These are phyloP conservation scores for Argopecten irradians DNA, from an alignment of 1,140 invertebrate species.

Conservation along the genomic window DNA sequence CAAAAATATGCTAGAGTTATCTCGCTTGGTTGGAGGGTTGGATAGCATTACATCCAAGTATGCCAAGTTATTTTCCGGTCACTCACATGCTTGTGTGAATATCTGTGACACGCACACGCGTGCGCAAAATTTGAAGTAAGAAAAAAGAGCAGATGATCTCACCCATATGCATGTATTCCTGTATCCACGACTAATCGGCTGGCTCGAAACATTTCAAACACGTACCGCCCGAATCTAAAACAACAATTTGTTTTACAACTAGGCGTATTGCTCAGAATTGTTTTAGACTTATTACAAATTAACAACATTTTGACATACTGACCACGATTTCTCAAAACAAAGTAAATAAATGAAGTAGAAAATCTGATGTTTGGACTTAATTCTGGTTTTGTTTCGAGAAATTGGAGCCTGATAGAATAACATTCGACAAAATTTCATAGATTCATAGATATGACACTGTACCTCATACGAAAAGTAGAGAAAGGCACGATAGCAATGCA, in stretches of 20 bases:
- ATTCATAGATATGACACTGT: too few relatives aligned
- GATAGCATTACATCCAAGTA: too few relatives aligned
- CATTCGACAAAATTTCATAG: too few relatives aligned
- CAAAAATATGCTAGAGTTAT: too few relatives aligned
- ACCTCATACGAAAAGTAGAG: too few relatives aligned
- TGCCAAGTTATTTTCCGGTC: too few relatives aligned
- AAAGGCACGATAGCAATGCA: too few relatives aligned
- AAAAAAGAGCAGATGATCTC: conserved; percentile 19
- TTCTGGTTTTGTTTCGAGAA: too few relatives aligned
- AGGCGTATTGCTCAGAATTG: not conserved
- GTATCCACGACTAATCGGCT: conserved; percentile 77
- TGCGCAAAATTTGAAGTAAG: not conserved
- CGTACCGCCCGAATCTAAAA: conserved; percentile 70
- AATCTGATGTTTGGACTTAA: not conserved
- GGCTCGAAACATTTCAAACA: conserved; percentile 75
- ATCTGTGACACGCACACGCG: not conserved
- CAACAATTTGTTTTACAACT: not conserved
- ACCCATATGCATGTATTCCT: conserved; percentile 74
- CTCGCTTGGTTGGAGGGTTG: too few relatives aligned
- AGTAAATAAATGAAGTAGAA: not conserved
- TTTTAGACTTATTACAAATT: not conserved
- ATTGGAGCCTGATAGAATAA: too few relatives aligned
- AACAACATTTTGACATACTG: not conserved
- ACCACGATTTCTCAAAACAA: too few relatives aligned
- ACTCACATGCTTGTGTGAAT: not conserved